These are phyloP conservation scores for Willisornis vidua DNA, from an alignment of 2,113 vertebrate species.

Conservation along the genomic window DNA sequence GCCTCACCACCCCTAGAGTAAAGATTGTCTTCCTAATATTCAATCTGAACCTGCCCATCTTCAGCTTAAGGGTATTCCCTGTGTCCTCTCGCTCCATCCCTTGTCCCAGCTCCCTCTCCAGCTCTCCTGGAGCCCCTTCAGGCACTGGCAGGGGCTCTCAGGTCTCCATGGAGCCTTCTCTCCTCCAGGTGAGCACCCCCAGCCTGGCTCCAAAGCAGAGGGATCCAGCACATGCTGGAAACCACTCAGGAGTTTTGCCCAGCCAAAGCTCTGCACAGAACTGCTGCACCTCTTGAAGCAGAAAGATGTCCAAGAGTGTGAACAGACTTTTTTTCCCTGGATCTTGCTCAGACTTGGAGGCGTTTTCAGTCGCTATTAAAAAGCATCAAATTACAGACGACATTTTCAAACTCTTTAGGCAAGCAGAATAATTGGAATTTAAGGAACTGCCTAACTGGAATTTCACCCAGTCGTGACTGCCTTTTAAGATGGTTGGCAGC, in stretches of 20 bases:
- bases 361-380: slow-evolving; percentile 22
- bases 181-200: background rate
- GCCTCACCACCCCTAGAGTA: accelerated
- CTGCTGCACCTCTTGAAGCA: background rate
- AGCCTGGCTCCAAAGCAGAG: background rate
- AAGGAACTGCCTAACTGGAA: slow-evolving; percentile 53
- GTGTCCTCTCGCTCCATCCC: background rate
- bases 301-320: background rate
- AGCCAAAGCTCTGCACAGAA: background rate
- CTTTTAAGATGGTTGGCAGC: slow-evolving; percentile 37
- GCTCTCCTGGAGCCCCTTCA: background rate
- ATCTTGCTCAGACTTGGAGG: slow-evolving; percentile 46
- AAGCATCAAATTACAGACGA: slow-evolving; percentile 40
- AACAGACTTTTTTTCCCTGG: background rate
- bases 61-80: background rate
- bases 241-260: background rate
- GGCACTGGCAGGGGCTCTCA: background rate
- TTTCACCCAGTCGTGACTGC: slow-evolving; percentile 54
- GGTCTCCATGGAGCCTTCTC: background rate
- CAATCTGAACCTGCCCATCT: background rate
- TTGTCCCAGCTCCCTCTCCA: background rate
- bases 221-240: background rate
- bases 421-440: slow-evolving; percentile 55
- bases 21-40: background rate
- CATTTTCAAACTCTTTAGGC: slow-evolving; percentile 38